A percentile compares a stretch with the other conserved stretches of the same genome.
Evolutionary conservation across 1,140 invertebrate species (phyloP).

Genomic region (Mya arenaria): DNA sequence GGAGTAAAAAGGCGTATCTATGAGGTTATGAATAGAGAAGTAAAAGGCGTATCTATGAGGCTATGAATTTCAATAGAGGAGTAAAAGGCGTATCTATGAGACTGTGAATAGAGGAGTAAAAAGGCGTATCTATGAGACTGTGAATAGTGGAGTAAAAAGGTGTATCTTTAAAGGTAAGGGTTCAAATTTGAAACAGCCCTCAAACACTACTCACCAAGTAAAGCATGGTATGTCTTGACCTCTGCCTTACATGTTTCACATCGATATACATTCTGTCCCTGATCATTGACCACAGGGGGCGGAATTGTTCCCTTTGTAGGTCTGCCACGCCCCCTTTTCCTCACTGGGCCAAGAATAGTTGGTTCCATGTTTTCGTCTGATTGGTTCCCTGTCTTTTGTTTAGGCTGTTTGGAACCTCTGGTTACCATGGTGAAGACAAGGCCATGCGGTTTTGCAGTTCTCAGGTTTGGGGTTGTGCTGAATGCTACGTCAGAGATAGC

Average conservation of each 20-base stretch:
- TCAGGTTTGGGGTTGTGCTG: neutral
- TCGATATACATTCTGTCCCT: conserved; percentile 10
- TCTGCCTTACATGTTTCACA: conserved; percentile 27
- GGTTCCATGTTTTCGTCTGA: neutral
- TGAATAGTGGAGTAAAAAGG: too few species aligned
- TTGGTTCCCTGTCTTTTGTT: neutral
- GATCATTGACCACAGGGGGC: conserved; percentile 5
- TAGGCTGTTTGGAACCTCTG: neutral
- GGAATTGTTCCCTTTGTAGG: conserved; percentile 27
- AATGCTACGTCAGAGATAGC: neutral
- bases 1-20: too few species aligned
- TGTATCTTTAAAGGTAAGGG: too few species aligned
- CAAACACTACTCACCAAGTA: conserved; percentile 15
- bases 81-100: too few species aligned
- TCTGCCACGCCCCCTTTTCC: conserved; percentile 7
- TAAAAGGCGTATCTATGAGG: too few species aligned
- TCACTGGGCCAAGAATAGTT: neutral
- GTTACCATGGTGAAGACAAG: neutral
- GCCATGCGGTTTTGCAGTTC: neutral
- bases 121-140: too few species aligned
- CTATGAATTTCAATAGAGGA: too few species aligned
- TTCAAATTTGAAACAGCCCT: too few species aligned
- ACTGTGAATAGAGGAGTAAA: too few species aligned
- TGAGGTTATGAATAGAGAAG: too few species aligned
- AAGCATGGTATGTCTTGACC: conserved; percentile 44